Percentiles rank a stretch among this genome's conserved stretches.
Evolutionary conservation across 2,888 invertebrate genomes (phyloP).

Genomic region (Epinotia bilunana): DNA sequence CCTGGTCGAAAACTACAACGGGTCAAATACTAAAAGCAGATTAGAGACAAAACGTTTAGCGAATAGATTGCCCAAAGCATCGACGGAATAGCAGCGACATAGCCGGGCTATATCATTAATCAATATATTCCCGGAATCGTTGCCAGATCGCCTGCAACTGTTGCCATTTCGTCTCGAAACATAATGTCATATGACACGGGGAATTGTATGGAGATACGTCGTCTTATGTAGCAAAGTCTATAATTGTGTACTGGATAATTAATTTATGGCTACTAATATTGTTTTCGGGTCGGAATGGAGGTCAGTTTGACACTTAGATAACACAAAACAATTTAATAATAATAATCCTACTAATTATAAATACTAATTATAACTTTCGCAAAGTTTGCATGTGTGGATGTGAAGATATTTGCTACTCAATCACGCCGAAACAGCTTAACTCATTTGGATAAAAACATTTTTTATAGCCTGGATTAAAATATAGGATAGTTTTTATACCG

Average conservation of each 20-base stretch:
- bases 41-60: not conserved
- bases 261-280: slow-evolving; percentile 4
- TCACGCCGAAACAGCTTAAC: no score
- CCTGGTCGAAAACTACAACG: no score
- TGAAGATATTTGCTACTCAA: no score
- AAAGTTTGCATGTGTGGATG: no score
- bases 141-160: slow-evolving; percentile 19
- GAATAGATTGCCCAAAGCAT: slow-evolving; percentile 2
- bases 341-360: no score
- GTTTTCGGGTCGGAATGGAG: not conserved
- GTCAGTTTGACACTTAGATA: not conserved
- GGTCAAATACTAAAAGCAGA: not conserved
- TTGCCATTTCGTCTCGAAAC: not conserved
- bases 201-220: not conserved
- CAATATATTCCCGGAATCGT: slow-evolving; percentile 29
- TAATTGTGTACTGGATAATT: not conserved
- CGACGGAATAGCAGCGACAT: not conserved
- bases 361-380: no score
- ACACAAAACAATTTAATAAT: no score
- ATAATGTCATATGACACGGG: not conserved
- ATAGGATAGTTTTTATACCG: no score
- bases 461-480: no score
- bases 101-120: slow-evolving; percentile 14
- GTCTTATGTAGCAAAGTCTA: not conserved
- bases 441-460: no score